Percentiles rank a stretch among this genome's conserved stretches.
These are phyloP conservation scores for Cerastis rubricosa DNA, from an alignment of 2,888 invertebrate genomes.

Conservation along the genomic window DNA sequence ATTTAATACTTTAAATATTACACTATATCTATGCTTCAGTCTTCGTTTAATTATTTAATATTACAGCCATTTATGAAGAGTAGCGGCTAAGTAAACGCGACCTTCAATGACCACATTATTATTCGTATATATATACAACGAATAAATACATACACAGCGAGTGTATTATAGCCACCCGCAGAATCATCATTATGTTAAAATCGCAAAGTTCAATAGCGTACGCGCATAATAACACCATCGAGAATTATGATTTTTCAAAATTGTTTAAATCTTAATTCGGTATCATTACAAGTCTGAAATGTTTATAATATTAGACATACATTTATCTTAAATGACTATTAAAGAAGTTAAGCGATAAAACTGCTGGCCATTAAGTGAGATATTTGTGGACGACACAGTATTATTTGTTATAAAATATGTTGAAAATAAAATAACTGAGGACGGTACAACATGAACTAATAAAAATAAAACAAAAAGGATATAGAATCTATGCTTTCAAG, in stretches of 20 bases:
- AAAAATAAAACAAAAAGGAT: constrained; percentile 24
- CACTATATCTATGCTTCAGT: constrained; percentile 90
- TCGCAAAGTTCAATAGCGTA: constrained; percentile 53
- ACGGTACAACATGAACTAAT: constrained; percentile 43
- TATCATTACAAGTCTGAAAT: constrained; percentile 73
- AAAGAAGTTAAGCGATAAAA: constrained; percentile 73
- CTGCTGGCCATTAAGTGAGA: constrained; percentile 81
- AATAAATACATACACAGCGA: constrained; percentile 56
- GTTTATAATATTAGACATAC: constrained; percentile 68
- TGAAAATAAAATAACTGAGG: constrained; percentile 48
- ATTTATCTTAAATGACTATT: constrained; percentile 75
- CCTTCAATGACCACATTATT: constrained; percentile 79
- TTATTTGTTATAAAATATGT: constrained; percentile 46
- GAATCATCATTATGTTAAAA: constrained; percentile 43
- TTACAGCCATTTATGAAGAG: constrained; percentile 85
- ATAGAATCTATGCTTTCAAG: constrained; percentile 27
- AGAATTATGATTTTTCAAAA: constrained; percentile 57
- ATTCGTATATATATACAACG: constrained; percentile 76
- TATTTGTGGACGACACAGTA: constrained; percentile 72
- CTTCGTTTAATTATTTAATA: constrained; percentile 88
- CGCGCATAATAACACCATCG: constrained; percentile 61
- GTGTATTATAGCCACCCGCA: constrained; percentile 54
- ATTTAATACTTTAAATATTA: constrained; percentile 87
- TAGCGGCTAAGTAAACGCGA: constrained; percentile 75
- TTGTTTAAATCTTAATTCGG: constrained; percentile 73